These are phyloP conservation scores for Drosophila nr. perissopoda DNA, from an alignment of 2,888 invertebrate species.

Conservation along the genomic window DNA sequence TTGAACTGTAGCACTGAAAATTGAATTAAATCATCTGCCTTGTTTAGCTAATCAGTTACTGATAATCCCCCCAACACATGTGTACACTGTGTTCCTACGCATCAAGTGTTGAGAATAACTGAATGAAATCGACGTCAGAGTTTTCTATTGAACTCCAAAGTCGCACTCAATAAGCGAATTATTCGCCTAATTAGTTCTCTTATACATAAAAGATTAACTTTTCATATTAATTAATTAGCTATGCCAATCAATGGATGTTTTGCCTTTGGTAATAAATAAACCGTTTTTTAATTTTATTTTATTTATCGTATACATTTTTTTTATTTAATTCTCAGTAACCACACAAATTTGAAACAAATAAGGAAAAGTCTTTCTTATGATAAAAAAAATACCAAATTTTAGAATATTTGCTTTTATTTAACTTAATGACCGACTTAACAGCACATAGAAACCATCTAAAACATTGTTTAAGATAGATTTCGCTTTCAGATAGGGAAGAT, in stretches of 20 bases:
- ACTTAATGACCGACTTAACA: not conserved
- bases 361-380: not conserved
- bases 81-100: conserved; percentile 26
- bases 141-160: conserved; percentile 21
- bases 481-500: not conserved
- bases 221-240: not conserved
- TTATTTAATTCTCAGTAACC: not conserved
- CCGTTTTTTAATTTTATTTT: not conserved
- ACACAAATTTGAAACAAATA: not conserved
- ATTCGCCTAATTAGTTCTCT: conserved; percentile 2
- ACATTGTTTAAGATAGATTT: not conserved
- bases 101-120: conserved; percentile 48
- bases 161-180: conserved; percentile 11
- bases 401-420: not conserved
- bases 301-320: not conserved
- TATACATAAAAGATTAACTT: not conserved
- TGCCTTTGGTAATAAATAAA: not conserved
- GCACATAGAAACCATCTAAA: not conserved
- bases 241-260: not conserved
- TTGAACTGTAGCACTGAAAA: conserved; percentile 41
- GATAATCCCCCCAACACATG: conserved; percentile 46
- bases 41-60: conserved; percentile 58
- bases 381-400: not conserved
- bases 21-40: conserved; percentile 59
- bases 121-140: conserved; percentile 53